Evolutionary conservation across 2,888 invertebrate genomes (phyloP), one percentile per base, ranked within the genome.

Genomic region (Papilio protenor): DNA sequence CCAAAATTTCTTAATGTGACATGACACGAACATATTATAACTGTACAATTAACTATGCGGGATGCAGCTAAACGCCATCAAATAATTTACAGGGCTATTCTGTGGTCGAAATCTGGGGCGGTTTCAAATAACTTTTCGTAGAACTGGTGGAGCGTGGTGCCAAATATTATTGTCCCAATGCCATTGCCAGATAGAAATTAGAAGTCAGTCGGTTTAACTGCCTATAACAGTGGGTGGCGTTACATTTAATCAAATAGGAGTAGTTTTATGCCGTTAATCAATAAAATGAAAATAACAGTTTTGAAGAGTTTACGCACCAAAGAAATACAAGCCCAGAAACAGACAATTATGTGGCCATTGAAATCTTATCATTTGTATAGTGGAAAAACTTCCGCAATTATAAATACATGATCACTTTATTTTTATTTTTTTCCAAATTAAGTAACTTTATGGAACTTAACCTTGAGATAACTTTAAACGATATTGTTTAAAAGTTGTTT

Each of bases 81-180:
- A 80, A 75, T 84, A 87, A 87, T 88, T 86, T 84, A 86, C 83
- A 88, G 87, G 87, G 87, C 89, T 86, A 87, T 89, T 88, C 89
- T 89, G 88, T 87, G 85, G 84, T 84, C 82, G 86, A 87, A 87
- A 92, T 89, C 85, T 92, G 89, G 93, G 91, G 83, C 94, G 90
- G 84, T 90, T 93, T 92, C 93, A 93, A 94, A 94, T 93, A 92
- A 92, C 92, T 89, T 91, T 94, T 94, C 94, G 87, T 83, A 87
- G 94, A 94, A 93, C 83, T 81, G 85, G 80, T 80, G 83, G 86
- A 80, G 83, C 81, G 83, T 86, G 80, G 80, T 93, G 93, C 93
- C 94, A 94, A 94, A 87, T 87, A 80, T 85, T 87, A 82, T 82
- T 87, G 88, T 84, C 87, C 87, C 91, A 93, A 87, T 93, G 93